Evolutionary conservation across 2,888 invertebrate genomes (phyloP).

Genomic region (Ochropacha duplaris): DNA sequence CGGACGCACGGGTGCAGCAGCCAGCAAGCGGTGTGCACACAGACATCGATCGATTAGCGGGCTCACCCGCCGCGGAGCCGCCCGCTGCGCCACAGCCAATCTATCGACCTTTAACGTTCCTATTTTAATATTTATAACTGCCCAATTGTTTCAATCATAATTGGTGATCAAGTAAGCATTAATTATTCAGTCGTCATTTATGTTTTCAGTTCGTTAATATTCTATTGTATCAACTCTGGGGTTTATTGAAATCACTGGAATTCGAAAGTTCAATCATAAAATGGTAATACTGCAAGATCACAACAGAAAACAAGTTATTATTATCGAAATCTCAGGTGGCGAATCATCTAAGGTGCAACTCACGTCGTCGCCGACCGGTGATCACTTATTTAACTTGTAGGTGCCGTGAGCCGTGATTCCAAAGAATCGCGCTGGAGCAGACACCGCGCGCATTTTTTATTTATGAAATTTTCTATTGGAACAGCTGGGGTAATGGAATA

Average conservation of each 20-base stretch:
- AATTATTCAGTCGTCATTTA: slow-evolving; percentile 20
- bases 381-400: slow-evolving; percentile 80
- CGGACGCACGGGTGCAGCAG: slow-evolving; percentile 66
- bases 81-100: slow-evolving; percentile 62
- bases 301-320: slow-evolving; percentile 17
- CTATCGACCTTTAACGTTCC: slow-evolving; percentile 70
- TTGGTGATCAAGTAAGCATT: slow-evolving; percentile 40
- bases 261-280: slow-evolving; percentile 12
- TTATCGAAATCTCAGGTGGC: slow-evolving; percentile 51
- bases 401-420: slow-evolving; percentile 77
- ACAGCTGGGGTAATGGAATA: slow-evolving; percentile 70
- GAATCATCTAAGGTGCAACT: slow-evolving; percentile 52
- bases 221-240: slow-evolving; percentile 2
- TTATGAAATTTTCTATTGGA: slow-evolving; percentile 70
- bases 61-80: slow-evolving; percentile 46
- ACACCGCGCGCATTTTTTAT: slow-evolving; percentile 69
- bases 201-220: slow-evolving; percentile 17
- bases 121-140: slow-evolving; percentile 62
- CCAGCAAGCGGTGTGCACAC: slow-evolving; percentile 69
- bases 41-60: slow-evolving; percentile 80
- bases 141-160: slow-evolving; percentile 55
- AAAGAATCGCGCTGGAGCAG: slow-evolving; percentile 69
- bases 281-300: slow-evolving; percentile 7
- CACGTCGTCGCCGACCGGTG: slow-evolving; percentile 71
- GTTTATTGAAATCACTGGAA: slow-evolving; percentile 4